These are phyloP conservation scores for Psettodes erumei DNA, from an alignment of 2,113 vertebrate genomes.

Conservation along the genomic window DNA sequence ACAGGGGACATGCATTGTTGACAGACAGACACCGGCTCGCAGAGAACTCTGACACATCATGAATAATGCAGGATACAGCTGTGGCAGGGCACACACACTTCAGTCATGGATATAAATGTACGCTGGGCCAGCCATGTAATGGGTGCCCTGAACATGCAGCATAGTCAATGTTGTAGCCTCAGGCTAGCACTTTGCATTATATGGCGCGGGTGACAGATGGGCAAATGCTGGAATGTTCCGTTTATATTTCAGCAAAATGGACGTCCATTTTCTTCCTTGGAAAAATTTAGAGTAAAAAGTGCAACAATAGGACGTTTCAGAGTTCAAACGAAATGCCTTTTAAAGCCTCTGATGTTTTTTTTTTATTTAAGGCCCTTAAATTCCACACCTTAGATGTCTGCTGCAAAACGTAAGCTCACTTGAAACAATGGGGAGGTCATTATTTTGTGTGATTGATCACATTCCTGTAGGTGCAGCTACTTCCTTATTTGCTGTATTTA, in stretches of 20 bases:
- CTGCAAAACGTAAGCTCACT: not conserved
- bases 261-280: not conserved
- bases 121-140: conserved; percentile 65
- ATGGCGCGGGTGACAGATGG: conserved; percentile 22
- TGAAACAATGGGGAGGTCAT: not conserved
- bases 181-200: conserved; percentile 22
- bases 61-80: conserved; percentile 76
- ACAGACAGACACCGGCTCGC: conserved; percentile 70
- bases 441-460: conserved; percentile 5
- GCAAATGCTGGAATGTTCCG: conserved; percentile 19
- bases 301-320: not conserved
- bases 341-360: not conserved
- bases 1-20: conserved; percentile 65
- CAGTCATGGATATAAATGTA: conserved; percentile 75
- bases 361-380: not conserved
- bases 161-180: conserved; percentile 38
- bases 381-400: not conserved
- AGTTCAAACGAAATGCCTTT: not conserved
- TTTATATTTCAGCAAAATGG: conserved; percentile 43
- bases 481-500: too few relatives aligned
- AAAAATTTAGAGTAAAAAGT: conserved; percentile 2
- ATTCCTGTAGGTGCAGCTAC: not conserved
- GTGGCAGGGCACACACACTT: conserved; percentile 57
- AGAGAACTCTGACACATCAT: conserved; percentile 71
- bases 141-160: conserved; percentile 55